Evolutionary conservation across 2,888 invertebrate species (phyloP).

Genomic region (Diploptera punctata): DNA sequence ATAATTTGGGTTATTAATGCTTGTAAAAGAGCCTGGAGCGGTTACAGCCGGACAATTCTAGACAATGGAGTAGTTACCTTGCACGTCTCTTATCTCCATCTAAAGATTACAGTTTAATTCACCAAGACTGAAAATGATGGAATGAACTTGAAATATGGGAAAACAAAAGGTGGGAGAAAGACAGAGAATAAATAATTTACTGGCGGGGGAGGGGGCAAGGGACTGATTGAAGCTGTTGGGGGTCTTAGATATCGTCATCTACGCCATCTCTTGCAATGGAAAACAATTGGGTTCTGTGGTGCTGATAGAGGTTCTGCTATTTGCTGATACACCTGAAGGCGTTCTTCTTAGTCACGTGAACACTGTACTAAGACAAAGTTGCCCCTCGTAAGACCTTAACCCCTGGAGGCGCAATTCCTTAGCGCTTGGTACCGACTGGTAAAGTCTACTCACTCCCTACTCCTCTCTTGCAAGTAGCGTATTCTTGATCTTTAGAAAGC

Average conservation of each 20-base stretch:
- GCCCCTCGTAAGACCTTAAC: neutral
- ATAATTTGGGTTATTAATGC: too few species aligned
- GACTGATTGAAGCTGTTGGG: neutral
- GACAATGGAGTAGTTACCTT: too few species aligned
- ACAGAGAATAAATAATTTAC: too few species aligned
- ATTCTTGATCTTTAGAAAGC: conserved; percentile 20
- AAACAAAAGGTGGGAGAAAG: neutral
- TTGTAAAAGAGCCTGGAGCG: too few species aligned
- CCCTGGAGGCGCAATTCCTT: neutral
- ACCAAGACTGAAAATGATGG: neutral
- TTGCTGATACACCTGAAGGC: neutral
- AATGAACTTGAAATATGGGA: neutral
- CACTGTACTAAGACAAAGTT: neutral
- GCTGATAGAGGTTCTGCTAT: neutral
- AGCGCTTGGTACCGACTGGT: conserved; percentile 15
- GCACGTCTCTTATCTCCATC: neutral
- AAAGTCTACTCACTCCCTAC: neutral
- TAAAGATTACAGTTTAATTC: neutral
- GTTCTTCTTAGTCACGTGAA: conserved; percentile 1
- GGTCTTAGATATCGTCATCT: neutral
- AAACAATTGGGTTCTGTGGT: neutral
- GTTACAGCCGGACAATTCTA: too few species aligned
- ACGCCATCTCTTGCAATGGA: too few species aligned
- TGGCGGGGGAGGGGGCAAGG: neutral
- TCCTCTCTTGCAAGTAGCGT: neutral